Evolutionary conservation across 2,113 vertebrate genomes (phyloP), one percentile per base, ranked within the genome.

Genomic region (Trachemys scripta): DNA sequence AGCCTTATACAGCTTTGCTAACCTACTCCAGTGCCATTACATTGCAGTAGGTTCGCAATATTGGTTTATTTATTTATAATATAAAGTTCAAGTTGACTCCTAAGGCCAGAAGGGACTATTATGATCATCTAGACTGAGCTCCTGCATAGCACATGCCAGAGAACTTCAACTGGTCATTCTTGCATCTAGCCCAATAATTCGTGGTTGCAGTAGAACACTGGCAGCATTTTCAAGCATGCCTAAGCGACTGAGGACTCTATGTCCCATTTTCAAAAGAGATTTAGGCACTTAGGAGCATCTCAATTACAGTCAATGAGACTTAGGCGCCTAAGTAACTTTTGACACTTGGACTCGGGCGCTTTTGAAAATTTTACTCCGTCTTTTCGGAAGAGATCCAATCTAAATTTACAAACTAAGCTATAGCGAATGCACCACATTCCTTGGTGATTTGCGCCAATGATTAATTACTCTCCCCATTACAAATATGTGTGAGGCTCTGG

Each of bases 391-490:
- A 19, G 62, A 35, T 6, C 14, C 31, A 65, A 19, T 35, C 16
- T 17, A 31, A 65, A 17, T 35, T 35, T 35, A 35, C 31, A 65
- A 35, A 35, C 6, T 8, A 31, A 35, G 29, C 16, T 16, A 35
- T 14, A 65, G 62, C 9, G 31, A 65, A 13, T 87, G 29, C 17
- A 86, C 31, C 17, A 25, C 38, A 84, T 88, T 54, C 2, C 3
- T 8, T 1, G n/a, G 80, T 14, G 12, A 38, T 17, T 1, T 1
- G 1, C 79, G 47, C n/a, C 85, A 88, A 47, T 12, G 1, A 17
- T 80, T 93, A 85, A 27, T 45, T 78, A 11, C 42, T 12, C 42
- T 14, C 22, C 22, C 25, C 25, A 2, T 13, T 0, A 3, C 82
- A 42, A 29, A 80, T 82, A 7, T 10, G 45, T 75, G 62, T 12